Evolutionary conservation across 1,140 invertebrate genomes (phyloP).

Genomic region (Heliconius himera): DNA sequence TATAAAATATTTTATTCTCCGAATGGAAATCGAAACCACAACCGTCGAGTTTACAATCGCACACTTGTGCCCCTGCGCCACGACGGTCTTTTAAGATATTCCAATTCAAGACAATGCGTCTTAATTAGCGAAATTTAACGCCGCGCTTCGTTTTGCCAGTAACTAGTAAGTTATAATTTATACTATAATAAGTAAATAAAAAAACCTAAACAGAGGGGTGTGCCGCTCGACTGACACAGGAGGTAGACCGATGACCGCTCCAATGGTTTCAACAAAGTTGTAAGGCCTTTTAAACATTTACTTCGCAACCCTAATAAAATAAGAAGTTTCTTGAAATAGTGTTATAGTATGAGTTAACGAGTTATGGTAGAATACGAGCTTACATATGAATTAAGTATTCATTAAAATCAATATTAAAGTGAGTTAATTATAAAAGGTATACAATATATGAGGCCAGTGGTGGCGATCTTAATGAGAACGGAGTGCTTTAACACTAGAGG

Average conservation of each 20-base stretch:
- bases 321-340: background rate
- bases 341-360: background rate
- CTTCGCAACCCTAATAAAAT: constrained; percentile 5
- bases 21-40: too few species aligned
- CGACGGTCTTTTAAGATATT: too few species aligned
- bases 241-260: background rate
- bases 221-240: background rate
- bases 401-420: background rate
- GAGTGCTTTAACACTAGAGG: too few species aligned
- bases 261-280: constrained; percentile 7
- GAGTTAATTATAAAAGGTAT: background rate
- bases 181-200: background rate
- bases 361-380: background rate
- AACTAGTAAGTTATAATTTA: too few species aligned
- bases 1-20: too few species aligned
- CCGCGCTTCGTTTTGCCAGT: too few species aligned
- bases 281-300: background rate
- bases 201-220: background rate
- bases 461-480: background rate
- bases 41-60: too few species aligned
- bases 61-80: too few species aligned
- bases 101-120: too few species aligned
- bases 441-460: too few species aligned
- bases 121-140: too few species aligned
- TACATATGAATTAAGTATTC: background rate